These are phyloP conservation scores for Drosophila helvetica DNA, from an alignment of 2,888 invertebrate species.

Conservation along the genomic window DNA sequence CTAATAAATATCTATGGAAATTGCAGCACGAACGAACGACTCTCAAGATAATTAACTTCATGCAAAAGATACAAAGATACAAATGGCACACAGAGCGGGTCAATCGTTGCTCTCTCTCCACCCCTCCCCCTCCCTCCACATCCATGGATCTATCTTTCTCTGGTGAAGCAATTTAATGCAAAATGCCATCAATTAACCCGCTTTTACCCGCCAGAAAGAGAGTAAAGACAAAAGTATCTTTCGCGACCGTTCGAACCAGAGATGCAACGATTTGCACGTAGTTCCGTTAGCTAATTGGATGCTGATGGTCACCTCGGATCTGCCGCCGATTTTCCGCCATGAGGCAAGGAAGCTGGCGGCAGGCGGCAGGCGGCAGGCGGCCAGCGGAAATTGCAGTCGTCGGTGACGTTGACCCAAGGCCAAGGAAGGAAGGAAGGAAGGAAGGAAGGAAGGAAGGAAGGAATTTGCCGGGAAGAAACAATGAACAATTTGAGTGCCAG, in stretches of 20 bases:
- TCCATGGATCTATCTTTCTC: slow-evolving; percentile 56
- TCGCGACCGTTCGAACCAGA: slow-evolving; percentile 59
- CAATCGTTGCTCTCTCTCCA: slow-evolving; percentile 30
- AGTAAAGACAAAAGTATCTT: slow-evolving; percentile 60
- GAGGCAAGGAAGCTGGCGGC: slow-evolving; percentile 30
- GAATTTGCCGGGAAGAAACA: neutral
- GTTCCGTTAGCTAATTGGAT: slow-evolving; percentile 77
- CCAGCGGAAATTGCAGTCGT: slow-evolving; percentile 31
- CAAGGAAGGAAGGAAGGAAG: slow-evolving; percentile 7
- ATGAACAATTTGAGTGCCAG: slow-evolving; percentile 5
- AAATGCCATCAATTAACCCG: slow-evolving; percentile 78
- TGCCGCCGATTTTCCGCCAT: slow-evolving; percentile 8
- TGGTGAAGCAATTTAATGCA: slow-evolving; percentile 77
- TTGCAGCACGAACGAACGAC: slow-evolving; percentile 69
- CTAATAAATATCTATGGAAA: slow-evolving; percentile 72
- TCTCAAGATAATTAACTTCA: slow-evolving; percentile 76
- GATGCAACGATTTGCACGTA: slow-evolving; percentile 79
- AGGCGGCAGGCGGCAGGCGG: slow-evolving; percentile 20
- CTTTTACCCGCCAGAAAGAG: slow-evolving; percentile 63
- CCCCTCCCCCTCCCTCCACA: neutral
- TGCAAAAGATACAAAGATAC: slow-evolving; percentile 63
- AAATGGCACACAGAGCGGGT: slow-evolving; percentile 34
- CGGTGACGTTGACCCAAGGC: slow-evolving; percentile 39
- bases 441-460: slow-evolving; percentile 5
- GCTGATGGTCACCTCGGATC: slow-evolving; percentile 46